phyloP scores from a whole-genome alignment of 2,888 invertebrate species.

The Scaptomyza tumidula region DNA sequence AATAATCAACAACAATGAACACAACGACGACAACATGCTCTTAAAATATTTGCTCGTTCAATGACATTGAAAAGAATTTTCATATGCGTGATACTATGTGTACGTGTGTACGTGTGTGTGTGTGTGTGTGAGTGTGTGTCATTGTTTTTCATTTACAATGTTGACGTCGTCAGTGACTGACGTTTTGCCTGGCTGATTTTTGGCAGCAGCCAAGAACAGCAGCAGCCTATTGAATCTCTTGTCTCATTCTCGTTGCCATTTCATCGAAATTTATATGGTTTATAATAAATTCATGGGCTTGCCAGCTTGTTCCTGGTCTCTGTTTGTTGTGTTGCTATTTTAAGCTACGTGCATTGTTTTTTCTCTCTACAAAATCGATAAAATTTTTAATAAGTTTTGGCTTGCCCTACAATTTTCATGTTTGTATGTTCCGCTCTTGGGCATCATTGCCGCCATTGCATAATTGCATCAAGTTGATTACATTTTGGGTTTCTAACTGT shows the following conservation, averaged over 20 bases:
- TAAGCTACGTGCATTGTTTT: constrained; percentile 41
- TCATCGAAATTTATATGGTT: constrained; percentile 50
- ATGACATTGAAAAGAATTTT: constrained; percentile 77
- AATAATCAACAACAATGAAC: constrained; percentile 3
- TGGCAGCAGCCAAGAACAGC: constrained; percentile 34
- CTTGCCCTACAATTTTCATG: constrained; percentile 4
- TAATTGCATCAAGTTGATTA: constrained; percentile 77
- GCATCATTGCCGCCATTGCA: constrained; percentile 56
- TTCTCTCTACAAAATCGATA: constrained; percentile 29
- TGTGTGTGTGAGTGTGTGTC: constrained; percentile 13
- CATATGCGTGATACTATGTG: constrained; percentile 5
- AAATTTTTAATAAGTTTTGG: constrained; percentile 33
- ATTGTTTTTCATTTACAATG: constrained; percentile 34
- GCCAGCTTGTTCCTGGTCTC: constrained; percentile 43
- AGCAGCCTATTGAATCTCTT: constrained; percentile 29
- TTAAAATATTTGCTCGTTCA: constrained; percentile 73
- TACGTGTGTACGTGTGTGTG: too few relatives aligned
- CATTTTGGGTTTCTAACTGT: constrained; percentile 40
- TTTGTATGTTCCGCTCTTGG: constrained; percentile 12
- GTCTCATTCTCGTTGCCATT: constrained; percentile 19
- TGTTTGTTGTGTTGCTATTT: constrained; percentile 45
- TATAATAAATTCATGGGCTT: constrained; percentile 61
- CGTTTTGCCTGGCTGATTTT: constrained; percentile 57
- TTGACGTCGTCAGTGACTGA: constrained; percentile 65
- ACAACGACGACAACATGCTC: constrained; percentile 50